Evolutionary conservation across 2,888 invertebrate species (phyloP).

Genomic region (Pyrrhia umbra): DNA sequence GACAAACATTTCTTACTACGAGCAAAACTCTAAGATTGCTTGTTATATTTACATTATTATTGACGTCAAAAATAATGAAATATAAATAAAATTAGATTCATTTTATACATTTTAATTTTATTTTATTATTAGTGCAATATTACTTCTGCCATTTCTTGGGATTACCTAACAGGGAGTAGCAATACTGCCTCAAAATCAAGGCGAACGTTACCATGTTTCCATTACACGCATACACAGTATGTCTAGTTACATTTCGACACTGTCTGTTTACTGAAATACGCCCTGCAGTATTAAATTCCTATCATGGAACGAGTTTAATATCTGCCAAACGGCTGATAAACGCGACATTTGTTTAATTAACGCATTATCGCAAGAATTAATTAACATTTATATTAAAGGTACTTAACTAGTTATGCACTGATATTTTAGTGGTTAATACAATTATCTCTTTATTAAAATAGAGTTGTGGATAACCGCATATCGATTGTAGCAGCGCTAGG

Average conservation of each 20-base stretch:
- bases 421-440: background rate
- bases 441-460: background rate
- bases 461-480: background rate
- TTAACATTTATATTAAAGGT: background rate
- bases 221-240: background rate
- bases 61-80: no score
- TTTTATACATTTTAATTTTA: no score
- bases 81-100: no score
- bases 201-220: no score
- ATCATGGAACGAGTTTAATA: conserved; percentile 38
- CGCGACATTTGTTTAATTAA: conserved; percentile 10
- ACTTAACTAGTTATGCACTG: background rate
- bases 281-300: conserved; percentile 39
- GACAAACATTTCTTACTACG: no score
- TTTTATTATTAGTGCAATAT: no score
- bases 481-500: background rate
- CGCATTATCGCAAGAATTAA: background rate
- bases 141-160: no score
- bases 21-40: no score
- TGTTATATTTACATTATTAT: no score
- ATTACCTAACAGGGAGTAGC: no score
- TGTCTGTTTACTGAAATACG: conserved; percentile 20
- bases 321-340: conserved; percentile 31
- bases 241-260: conserved; percentile 8
- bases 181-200: no score